Evolutionary conservation across 1,140 invertebrate genomes (phyloP).

Genomic region (Copidosoma floridanum): DNA sequence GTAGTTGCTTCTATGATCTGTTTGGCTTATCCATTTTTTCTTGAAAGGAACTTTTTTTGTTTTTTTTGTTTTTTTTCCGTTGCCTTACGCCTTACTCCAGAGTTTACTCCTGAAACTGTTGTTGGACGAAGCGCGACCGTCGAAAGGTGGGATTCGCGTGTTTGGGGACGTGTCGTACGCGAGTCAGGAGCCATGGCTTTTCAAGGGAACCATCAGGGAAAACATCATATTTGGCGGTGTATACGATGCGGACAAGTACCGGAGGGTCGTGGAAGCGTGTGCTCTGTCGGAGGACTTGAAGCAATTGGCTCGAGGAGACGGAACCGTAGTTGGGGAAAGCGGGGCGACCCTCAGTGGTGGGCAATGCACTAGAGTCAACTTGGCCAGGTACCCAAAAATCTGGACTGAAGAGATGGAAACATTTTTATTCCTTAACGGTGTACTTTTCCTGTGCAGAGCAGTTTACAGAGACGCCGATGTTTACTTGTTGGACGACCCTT

Average conservation of each 20-base stretch:
- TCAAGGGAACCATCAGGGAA: slow-evolving; percentile 36
- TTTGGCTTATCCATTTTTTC: background rate
- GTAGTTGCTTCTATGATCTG: background rate
- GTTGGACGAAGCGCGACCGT: slow-evolving; percentile 67
- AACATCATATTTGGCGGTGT: slow-evolving; percentile 55
- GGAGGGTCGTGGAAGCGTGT: slow-evolving; percentile 70
- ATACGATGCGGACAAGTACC: slow-evolving; percentile 66
- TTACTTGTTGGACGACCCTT: slow-evolving; percentile 75
- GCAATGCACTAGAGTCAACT: slow-evolving; percentile 84
- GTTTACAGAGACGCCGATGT: slow-evolving; percentile 80
- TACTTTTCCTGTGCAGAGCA: slow-evolving; percentile 61
- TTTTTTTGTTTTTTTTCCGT: background rate
- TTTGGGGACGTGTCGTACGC: slow-evolving; percentile 68
- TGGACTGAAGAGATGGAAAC: no score
- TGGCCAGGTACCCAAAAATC: slow-evolving; percentile 65
- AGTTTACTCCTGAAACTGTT: slow-evolving; percentile 74
- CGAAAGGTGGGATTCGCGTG: slow-evolving; percentile 63
- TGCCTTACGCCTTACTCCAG: no score
- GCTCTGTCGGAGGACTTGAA: slow-evolving; percentile 76
- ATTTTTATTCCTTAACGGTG: no score
- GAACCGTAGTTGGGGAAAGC: slow-evolving; percentile 81
- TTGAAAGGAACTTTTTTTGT: background rate
- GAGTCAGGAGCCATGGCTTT: slow-evolving; percentile 73
- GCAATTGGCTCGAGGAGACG: slow-evolving; percentile 73
- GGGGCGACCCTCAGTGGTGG: slow-evolving; percentile 85